Evolutionary conservation across 2,797 vertebrate genomes (phyloP).

Genomic region (Paramormyrops hopkinsi): DNA sequence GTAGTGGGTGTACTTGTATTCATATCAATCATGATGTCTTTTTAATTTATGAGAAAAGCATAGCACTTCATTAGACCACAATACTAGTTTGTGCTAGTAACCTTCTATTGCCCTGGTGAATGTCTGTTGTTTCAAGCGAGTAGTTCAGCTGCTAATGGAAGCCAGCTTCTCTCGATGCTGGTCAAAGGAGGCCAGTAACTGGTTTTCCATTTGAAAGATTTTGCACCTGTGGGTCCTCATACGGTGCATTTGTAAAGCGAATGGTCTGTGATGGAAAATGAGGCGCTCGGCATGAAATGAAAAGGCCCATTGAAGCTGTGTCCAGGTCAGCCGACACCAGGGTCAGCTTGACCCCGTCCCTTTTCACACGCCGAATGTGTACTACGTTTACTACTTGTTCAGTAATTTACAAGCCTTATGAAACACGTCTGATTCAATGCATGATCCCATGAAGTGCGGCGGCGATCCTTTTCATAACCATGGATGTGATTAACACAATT

Average conservation of each 20-base stretch:
- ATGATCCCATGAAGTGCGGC: neutral
- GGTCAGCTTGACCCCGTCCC: neutral
- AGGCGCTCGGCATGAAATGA: neutral
- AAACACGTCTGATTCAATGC: neutral
- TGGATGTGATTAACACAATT: neutral
- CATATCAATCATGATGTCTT: neutral
- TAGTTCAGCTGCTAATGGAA: neutral
- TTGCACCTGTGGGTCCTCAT: neutral
- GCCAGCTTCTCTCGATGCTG: neutral
- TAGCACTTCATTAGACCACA: neutral
- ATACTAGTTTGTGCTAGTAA: neutral
- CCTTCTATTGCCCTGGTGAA: neutral
- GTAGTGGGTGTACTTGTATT: neutral
- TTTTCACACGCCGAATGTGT: neutral
- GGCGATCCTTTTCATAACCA: neutral
- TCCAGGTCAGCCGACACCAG: neutral
- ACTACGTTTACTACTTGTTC: neutral
- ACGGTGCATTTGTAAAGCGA: neutral
- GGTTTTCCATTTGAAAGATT: constrained; percentile 11
- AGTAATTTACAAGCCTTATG: neutral
- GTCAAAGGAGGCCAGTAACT: neutral
- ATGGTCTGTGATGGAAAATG: neutral
- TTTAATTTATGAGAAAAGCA: neutral
- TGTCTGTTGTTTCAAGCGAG: neutral
- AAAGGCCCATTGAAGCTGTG: neutral